These are phyloP conservation scores for Cheilosia impressa DNA, from an alignment of 2,888 invertebrate genomes.

Conservation along the genomic window DNA sequence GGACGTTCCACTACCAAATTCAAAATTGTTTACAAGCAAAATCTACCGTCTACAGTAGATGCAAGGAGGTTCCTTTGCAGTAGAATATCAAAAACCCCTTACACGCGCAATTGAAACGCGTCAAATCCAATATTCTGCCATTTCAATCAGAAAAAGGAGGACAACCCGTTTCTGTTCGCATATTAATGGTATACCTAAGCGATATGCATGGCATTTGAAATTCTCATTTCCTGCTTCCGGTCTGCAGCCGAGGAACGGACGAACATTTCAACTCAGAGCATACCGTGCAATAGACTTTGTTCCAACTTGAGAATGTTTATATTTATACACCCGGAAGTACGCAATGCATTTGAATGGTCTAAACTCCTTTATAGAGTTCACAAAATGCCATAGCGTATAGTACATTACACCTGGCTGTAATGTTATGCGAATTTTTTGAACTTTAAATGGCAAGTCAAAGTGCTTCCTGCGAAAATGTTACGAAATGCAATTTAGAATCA, in stretches of 20 bases:
- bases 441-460: constrained; percentile 72
- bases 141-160: constrained; percentile 38
- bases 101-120: constrained; percentile 53
- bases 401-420: neutral
- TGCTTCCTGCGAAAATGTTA: constrained; percentile 70
- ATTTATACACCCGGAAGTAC: constrained; percentile 65
- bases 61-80: neutral
- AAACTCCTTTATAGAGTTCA: constrained; percentile 16
- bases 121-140: constrained; percentile 45
- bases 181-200: constrained; percentile 10
- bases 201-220: constrained; percentile 62
- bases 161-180: constrained; percentile 23
- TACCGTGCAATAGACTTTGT: neutral
- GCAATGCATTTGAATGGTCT: constrained; percentile 67
- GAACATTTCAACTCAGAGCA: constrained; percentile 22
- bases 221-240: constrained; percentile 74
- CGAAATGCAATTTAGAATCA: constrained; percentile 51
- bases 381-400: constrained; percentile 23
- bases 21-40: no score
- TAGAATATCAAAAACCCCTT: neutral
- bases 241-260: constrained; percentile 22
- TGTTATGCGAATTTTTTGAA: constrained; percentile 37
- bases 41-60: no score
- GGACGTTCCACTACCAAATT: no score
- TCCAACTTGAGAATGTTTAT: constrained; percentile 5